These are phyloP conservation scores for Lasioglossum zephyrum DNA, from an alignment of 2,888 invertebrate species.

Conservation along the genomic window DNA sequence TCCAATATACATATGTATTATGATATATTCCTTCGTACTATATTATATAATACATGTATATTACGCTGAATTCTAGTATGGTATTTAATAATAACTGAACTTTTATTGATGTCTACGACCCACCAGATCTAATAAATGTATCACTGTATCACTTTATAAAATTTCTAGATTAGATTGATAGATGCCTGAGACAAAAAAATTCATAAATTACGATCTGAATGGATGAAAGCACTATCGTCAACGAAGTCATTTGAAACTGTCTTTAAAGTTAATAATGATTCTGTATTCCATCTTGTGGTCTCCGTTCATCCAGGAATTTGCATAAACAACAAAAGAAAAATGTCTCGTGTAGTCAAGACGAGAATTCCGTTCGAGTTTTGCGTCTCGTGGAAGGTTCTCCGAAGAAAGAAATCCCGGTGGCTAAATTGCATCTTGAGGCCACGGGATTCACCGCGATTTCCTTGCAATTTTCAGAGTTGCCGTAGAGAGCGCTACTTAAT, in stretches of 20 bases:
- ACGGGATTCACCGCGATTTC: neutral
- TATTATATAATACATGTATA: neutral
- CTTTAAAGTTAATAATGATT: constrained; percentile 37
- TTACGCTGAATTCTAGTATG: neutral
- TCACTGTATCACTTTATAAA: neutral
- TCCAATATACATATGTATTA: too few relatives aligned
- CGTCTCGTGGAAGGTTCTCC: neutral
- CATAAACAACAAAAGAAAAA: constrained; percentile 42
- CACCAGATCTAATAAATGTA: neutral
- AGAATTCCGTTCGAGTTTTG: neutral
- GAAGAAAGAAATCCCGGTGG: constrained; percentile 30
- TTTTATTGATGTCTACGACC: neutral
- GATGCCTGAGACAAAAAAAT: neutral
- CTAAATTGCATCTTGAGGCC: constrained; percentile 44
- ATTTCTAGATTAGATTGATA: neutral
- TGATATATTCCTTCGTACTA: neutral
- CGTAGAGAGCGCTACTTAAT: constrained; percentile 30
- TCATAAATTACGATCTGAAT: neutral
- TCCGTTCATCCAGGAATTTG: constrained; percentile 29
- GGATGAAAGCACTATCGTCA: neutral
- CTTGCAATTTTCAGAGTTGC: constrained; percentile 19
- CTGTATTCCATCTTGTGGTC: constrained; percentile 15
- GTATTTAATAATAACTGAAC: neutral
- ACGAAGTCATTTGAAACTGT: neutral
- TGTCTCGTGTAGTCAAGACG: constrained; percentile 28